Evolutionary conservation across 2,113 vertebrate genomes (phyloP), one percentile per base, ranked within the genome.

Genomic region (Trichechus manatus): DNA sequence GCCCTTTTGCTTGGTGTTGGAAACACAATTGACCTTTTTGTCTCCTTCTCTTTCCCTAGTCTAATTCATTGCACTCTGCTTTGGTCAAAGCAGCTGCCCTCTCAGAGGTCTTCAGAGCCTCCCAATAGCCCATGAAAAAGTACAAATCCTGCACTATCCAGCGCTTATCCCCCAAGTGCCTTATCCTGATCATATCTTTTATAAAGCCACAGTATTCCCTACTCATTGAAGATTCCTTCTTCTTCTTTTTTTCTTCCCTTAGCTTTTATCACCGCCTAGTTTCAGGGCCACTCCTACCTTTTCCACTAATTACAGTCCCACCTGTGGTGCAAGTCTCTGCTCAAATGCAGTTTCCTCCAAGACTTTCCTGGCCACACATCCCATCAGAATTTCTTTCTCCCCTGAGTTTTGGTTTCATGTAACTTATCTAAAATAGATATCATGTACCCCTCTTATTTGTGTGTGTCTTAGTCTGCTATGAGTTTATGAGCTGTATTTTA

Each of bases 111-210:
- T 68, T 70, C 70, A 72, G 25, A 47, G 22, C 74, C 20, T 75
- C 44, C 47, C 19, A 27, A 23, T 5, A 63, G 42, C 5, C 59
- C 36, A 1, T n/a, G 9, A n/a, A 61, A 56, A 39, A 50, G 47
- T 68, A 19, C 44, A 68, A 22, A 72, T 4, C 27, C 17, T 47
- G 3, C 6, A 0, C 68, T 64, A 6, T 23, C 70, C 10, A 56
- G 6, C 2, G 0, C 36, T n/a, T 42, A 1, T 22, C 33, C 42
- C 6, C 19, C 9, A 64, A 1, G 3, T 25, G 20, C 6, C 56
- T 77, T 70, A 39, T 81, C 31, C 39, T 3, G 0, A 3, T 36
- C 3, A 25, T 27, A 17, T 10, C 20, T n/a, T 81, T 61, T 33
- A 56, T 22, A 74, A 44, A 94, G 66, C 17, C 9, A 27, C 13